These are phyloP conservation scores for Trypoxylon attenuatum DNA, from an alignment of 2,888 invertebrate species.

Conservation along the genomic window DNA sequence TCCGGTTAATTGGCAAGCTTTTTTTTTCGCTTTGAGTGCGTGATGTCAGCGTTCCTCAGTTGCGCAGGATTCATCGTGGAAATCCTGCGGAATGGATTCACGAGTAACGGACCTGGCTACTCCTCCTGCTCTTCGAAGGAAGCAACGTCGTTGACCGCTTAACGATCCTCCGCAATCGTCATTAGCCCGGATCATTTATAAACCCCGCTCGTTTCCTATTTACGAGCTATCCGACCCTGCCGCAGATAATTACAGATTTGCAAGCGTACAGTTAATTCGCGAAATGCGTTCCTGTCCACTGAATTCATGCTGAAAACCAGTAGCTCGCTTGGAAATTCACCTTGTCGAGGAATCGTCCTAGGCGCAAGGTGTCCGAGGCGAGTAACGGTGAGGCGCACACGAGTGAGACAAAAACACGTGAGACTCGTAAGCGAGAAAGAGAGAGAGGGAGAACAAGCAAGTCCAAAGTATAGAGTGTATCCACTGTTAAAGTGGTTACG, in stretches of 20 bases:
- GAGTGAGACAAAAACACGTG: too few relatives aligned
- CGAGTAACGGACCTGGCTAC: conserved; percentile 39
- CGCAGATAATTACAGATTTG: conserved; percentile 46
- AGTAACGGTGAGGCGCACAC: too few relatives aligned
- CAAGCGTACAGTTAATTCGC: conserved; percentile 34
- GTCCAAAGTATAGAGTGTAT: too few relatives aligned
- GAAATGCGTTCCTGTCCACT: too few relatives aligned
- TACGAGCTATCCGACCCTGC: conserved; percentile 36
- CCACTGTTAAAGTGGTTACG: too few relatives aligned
- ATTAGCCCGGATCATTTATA: conserved; percentile 56
- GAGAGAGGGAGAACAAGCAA: too few relatives aligned
- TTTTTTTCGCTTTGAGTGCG: not conserved
- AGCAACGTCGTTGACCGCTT: conserved; percentile 56
- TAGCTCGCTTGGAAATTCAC: not conserved
- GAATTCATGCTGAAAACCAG: not conserved
- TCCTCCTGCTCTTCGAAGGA: too few relatives aligned
- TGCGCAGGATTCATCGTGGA: conserved; percentile 4
- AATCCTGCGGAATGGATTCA: conserved; percentile 40
- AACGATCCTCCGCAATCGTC: conserved; percentile 51
- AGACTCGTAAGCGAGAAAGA: too few relatives aligned
- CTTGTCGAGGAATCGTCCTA: not conserved
- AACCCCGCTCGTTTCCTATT: conserved; percentile 36
- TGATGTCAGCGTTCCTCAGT: too few relatives aligned
- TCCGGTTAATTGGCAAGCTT: not conserved
- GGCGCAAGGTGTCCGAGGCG: too few relatives aligned